Evolutionary conservation across 2,888 invertebrate genomes (phyloP).

Genomic region (Pseudolycoriella hygida): DNA sequence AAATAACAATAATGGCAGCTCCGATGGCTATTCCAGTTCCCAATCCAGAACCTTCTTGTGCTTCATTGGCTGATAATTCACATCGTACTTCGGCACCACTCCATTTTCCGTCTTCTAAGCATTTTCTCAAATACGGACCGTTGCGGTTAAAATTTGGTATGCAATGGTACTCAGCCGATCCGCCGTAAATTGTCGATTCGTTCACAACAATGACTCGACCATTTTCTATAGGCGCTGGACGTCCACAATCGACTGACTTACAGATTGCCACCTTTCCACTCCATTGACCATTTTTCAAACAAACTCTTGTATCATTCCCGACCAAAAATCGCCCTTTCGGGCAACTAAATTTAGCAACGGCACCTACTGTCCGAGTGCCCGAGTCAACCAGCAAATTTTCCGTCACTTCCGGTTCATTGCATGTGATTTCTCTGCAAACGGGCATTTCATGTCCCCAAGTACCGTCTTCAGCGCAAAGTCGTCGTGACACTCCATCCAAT

Average conservation of each 20-base stretch:
- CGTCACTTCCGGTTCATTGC: slow-evolving; percentile 44
- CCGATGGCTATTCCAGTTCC: slow-evolving; percentile 72
- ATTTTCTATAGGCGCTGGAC: slow-evolving; percentile 63
- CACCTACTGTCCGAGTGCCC: slow-evolving; percentile 57
- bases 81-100: slow-evolving; percentile 75
- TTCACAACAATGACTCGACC: slow-evolving; percentile 76
- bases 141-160: slow-evolving; percentile 65
- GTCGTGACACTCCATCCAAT: slow-evolving; percentile 63
- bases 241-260: slow-evolving; percentile 68
- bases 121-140: slow-evolving; percentile 68
- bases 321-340: slow-evolving; percentile 62
- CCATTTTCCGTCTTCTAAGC: slow-evolving; percentile 70
- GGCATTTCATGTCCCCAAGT: slow-evolving; percentile 81
- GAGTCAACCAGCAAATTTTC: slow-evolving; percentile 40
- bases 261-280: slow-evolving; percentile 60
- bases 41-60: slow-evolving; percentile 50
- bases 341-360: slow-evolving; percentile 64
- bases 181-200: slow-evolving; percentile 64
- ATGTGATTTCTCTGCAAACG: slow-evolving; percentile 67
- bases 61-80: slow-evolving; percentile 49
- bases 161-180: slow-evolving; percentile 79
- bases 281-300: slow-evolving; percentile 66
- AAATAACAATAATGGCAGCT: slow-evolving; percentile 61
- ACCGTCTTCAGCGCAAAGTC: slow-evolving; percentile 73
- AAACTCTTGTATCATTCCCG: slow-evolving; percentile 62